Conservation (phyloP, 2,797 vertebrate genomes). For the Allenopithecus nigroviridis region DNA sequence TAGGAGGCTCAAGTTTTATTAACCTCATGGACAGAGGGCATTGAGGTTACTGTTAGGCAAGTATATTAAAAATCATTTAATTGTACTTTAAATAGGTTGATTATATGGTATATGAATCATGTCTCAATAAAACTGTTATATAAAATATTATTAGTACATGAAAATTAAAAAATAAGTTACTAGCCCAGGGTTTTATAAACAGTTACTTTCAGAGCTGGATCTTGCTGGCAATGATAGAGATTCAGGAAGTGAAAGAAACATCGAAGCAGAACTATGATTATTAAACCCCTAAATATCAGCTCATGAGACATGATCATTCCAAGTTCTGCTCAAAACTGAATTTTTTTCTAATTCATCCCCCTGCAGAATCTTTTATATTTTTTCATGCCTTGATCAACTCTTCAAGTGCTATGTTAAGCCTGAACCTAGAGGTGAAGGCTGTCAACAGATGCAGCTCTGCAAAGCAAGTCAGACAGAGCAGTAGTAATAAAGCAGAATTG, state of each 20-base stretch:
- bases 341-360: background rate
- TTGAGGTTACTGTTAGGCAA: background rate
- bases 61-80: slow-evolving; percentile 20
- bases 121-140: background rate
- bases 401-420: background rate
- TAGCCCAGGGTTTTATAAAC: background rate
- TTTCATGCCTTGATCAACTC: background rate
- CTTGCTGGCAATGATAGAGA: background rate
- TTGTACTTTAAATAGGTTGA: background rate
- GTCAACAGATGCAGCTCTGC: background rate
- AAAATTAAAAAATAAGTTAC: background rate
- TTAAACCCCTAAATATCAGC: background rate
- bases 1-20: background rate
- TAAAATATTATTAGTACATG: background rate
- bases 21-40: background rate
- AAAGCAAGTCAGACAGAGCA: background rate
- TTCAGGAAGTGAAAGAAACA: background rate
- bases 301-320: background rate
- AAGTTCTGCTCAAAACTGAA: slow-evolving; percentile 15
- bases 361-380: background rate
- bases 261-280: background rate
- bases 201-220: background rate
- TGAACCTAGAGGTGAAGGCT: background rate
- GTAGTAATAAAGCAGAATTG: background rate
- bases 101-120: background rate